A percentile compares a stretch with the other conserved stretches of the same genome.
These are phyloP conservation scores for Fratercula arctica DNA, from an alignment of 2,797 vertebrate species.

Conservation along the genomic window DNA sequence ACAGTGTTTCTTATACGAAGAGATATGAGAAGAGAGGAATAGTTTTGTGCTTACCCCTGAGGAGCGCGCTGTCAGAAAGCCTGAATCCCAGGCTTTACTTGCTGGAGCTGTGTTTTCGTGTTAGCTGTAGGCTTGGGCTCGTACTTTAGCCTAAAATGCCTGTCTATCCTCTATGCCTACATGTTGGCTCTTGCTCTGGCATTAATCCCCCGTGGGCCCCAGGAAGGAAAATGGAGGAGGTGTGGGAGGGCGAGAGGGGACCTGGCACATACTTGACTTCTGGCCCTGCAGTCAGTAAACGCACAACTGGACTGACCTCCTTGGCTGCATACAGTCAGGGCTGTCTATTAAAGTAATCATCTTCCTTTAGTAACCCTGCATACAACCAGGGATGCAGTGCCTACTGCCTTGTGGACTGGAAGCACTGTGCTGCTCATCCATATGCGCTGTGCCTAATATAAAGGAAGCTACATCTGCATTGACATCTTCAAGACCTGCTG, in stretches of 20 bases:
- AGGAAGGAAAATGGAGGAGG: neutral
- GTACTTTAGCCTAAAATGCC: neutral
- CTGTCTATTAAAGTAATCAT: neutral
- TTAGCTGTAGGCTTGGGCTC: neutral
- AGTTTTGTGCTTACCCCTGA: neutral
- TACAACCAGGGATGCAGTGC: neutral
- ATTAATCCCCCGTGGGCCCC: fast-evolving
- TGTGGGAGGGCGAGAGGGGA: neutral
- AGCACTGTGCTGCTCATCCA: neutral
- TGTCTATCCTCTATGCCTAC: neutral
- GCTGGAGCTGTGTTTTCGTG: neutral
- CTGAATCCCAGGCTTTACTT: neutral
- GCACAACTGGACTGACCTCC: neutral
- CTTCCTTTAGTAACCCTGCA: neutral
- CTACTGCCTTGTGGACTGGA: neutral
- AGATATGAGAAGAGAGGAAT: neutral
- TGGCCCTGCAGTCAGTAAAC: neutral
- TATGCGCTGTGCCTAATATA: neutral
- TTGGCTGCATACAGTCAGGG: neutral
- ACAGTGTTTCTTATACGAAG: neutral
- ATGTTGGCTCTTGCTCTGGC: no score
- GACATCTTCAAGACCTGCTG: neutral
- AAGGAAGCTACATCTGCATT: neutral
- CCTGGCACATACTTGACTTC: neutral
- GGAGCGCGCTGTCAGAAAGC: neutral